phyloP scores from a whole-genome alignment of 2,113 vertebrate genomes.

The Lucifuga dentata region DNA sequence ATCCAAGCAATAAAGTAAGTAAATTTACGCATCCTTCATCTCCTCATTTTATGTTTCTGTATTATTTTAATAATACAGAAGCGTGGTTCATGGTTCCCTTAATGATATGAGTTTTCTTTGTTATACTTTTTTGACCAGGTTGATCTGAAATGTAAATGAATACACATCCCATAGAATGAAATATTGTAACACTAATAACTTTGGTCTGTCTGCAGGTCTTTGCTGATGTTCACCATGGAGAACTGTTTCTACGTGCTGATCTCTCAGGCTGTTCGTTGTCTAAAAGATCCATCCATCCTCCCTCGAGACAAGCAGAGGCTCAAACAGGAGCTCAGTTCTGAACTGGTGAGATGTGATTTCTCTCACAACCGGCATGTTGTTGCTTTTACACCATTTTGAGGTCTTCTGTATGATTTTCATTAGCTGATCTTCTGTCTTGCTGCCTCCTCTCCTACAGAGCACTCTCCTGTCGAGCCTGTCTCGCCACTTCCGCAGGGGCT shows the following conservation, averaged over 20 bases:
- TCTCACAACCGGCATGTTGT: too few relatives aligned
- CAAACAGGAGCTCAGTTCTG: slow-evolving; percentile 98
- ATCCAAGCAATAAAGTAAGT: slow-evolving; percentile 92
- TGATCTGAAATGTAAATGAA: too few relatives aligned
- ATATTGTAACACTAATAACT: too few relatives aligned
- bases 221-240: slow-evolving; percentile 98
- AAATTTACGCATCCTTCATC: background rate
- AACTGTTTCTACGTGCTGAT: slow-evolving; percentile 98
- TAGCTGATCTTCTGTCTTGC: background rate
- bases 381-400: too few relatives aligned
- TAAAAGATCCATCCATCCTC: slow-evolving; percentile 89
- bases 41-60: too few relatives aligned
- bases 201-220: slow-evolving; percentile 81
- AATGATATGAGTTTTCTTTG: too few relatives aligned
- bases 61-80: too few relatives aligned
- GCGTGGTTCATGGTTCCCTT: too few relatives aligned
- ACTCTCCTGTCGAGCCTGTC: slow-evolving; percentile 92
- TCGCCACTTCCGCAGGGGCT: slow-evolving; percentile 92
- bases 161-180: too few relatives aligned
- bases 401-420: background rate
- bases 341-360: slow-evolving; percentile 85
- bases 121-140: too few relatives aligned
- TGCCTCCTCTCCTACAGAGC: slow-evolving; percentile 82
- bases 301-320: slow-evolving; percentile 95
- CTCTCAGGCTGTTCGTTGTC: slow-evolving; percentile 93